phyloP scores from a whole-genome alignment of 1,140 invertebrate genomes.

The Carposina sasakii region DNA sequence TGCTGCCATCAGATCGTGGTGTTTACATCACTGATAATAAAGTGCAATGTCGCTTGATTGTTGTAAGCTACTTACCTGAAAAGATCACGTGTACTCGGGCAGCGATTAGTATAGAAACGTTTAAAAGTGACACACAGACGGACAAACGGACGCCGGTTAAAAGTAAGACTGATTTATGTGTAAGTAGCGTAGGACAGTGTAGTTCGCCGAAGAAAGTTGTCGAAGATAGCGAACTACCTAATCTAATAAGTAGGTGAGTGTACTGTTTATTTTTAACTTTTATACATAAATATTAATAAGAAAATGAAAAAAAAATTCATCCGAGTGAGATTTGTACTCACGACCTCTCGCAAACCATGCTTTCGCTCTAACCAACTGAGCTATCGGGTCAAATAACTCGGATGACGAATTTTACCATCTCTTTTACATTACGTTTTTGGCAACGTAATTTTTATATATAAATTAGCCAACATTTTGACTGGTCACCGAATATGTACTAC shows the following conservation, averaged over 20 bases:
- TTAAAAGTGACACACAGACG: constrained; percentile 39
- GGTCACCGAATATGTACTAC: too few species aligned
- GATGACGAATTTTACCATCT: too few species aligned
- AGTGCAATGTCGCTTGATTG: constrained; percentile 72
- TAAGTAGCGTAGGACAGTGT: constrained; percentile 52
- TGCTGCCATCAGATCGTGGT: constrained; percentile 64
- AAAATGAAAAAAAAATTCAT: too few species aligned
- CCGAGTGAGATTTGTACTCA: too few species aligned
- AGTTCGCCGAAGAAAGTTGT: constrained; percentile 45
- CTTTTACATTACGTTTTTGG: too few species aligned
- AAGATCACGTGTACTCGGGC: constrained; percentile 71
- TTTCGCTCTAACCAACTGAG: too few species aligned
- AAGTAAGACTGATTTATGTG: constrained; percentile 70
- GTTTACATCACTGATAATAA: constrained; percentile 74
- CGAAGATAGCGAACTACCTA: constrained; percentile 36
- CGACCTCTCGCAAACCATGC: too few species aligned
- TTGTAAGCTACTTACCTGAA: constrained; percentile 74
- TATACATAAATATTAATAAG: too few species aligned
- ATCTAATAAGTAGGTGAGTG: constrained; percentile 58
- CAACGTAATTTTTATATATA: too few species aligned
- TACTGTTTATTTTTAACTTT: too few species aligned
- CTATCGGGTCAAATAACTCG: too few species aligned
- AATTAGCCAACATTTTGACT: too few species aligned
- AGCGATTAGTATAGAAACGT: constrained; percentile 71
- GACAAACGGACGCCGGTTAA: constrained; percentile 57